Conservation (phyloP, 2,113 vertebrate genomes). For the Trochalopteron elliotii region DNA sequence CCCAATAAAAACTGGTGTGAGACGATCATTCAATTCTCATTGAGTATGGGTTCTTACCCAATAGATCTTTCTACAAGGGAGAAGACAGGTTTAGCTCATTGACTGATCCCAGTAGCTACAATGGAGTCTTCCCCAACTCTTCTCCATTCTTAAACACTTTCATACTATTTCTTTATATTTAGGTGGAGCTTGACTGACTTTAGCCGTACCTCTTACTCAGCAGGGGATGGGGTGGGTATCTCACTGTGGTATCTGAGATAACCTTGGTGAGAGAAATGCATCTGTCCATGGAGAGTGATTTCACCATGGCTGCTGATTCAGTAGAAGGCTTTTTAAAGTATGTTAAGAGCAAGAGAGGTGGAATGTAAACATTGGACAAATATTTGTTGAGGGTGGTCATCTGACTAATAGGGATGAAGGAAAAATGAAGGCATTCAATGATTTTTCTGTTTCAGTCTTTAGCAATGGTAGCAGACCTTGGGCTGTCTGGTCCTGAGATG, state of each 20-base stretch:
- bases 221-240: not conserved
- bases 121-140: not conserved
- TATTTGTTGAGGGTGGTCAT: not conserved
- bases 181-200: not conserved
- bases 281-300: not conserved
- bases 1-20: not conserved
- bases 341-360: not conserved
- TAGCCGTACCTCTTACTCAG: not conserved
- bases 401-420: not conserved
- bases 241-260: not conserved
- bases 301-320: not conserved
- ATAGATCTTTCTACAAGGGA: accelerated
- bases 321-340: not conserved
- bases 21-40: accelerated
- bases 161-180: not conserved
- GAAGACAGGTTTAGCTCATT: not conserved
- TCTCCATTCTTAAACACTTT: not conserved
- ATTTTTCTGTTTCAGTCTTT: not conserved
- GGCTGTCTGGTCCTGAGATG: accelerated
- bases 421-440: not conserved
- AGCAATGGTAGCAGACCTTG: not conserved
- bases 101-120: accelerated
- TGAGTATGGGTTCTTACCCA: not conserved
- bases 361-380: not conserved
- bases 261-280: not conserved